Base-by-base conservation (phyloP, 2,888 invertebrate genomes). In the Pelosia muscerda region DNA sequence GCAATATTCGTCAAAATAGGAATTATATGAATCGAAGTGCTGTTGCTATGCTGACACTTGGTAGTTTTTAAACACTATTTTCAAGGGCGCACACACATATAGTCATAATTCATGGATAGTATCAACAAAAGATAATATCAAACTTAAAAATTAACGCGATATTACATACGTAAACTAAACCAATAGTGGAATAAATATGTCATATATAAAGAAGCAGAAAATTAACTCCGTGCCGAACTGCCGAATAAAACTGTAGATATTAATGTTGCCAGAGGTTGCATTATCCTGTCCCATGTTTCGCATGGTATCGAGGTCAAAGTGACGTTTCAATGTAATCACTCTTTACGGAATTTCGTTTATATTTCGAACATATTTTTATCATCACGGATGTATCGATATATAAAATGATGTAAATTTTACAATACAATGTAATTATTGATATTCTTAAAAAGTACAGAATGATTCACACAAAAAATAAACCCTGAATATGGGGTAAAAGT, bases 11-110 rank as follows among this genome's bases (percentile, higher is more conserved):
- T 83, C 82, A 82, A 86, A 90, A 87, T 87, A 88, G 81, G 86
- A 87, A 86, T 84, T 88, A 81, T 85, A 88, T 74, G 82, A 84
- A 86, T 87, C 84, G 83, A 88, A 91, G 85, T 86, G 86, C 90
- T 94, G 94, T 94, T 94, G 93, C 94, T 94, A 94, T 92, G 94
- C 94, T 91, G 92, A 92, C 90, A 91, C 89, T 85, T 54, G 89
- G 89, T 90, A 86, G 92, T 92, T 92, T 92, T 90, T 89, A 85
- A 87, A 88, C 90, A 90, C 89, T 77, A 84, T 90, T 92, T 92
- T 93, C 94, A 94, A 93, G 94, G 93, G 92, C 94, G 92, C 89
- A 86, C 87, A 85, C 88, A 84, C 86, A 76, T 73, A 81, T 84
- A 81, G 81, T 84, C 74, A 53, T 77, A 76, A 75, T 71, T 80